Base-by-base conservation (phyloP, 2,888 invertebrate species). In the Syritta pipiens region DNA sequence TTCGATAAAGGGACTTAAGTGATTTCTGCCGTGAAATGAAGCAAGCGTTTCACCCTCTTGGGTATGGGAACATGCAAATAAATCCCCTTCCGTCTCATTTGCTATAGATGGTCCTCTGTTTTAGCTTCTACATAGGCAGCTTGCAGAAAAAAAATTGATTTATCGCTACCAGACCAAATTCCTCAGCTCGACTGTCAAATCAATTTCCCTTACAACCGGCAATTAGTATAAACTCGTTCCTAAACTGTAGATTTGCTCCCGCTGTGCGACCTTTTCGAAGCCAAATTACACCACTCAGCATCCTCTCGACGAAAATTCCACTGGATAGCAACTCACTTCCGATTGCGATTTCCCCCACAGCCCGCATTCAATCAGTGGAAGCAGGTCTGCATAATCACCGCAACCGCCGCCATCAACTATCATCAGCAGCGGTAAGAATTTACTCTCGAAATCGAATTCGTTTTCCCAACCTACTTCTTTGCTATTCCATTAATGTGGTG, bases 371-470 rank as follows among this genome's bases (percentile, higher is more conserved):
- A 69, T 68, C 68, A 69, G 26, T 26, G 26, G 19, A 22, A 62
- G 32, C 40, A 65, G 46, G 53, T 72, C 77, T 60, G 65, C 77
- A 77, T 72, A 72, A 72, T 72, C 76, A 44, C 71, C 65, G 72
- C 53, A 51, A 72, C 65, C 71, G 28, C 57, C 69, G 46, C 19
- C 76, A 5, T 9, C 17, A 9, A 6, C 37, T 17, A 35, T 30
- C 75, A 67, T 30, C 57, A 6, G n/a, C 40, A 46, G 4, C 32
- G 44, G 53, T 9, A 40, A 65, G 35, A 32, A 53, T 53, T 48
- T 48, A 22, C 24, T 30, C 35, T 60, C 49, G 49, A 69, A 59
- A 69, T 69, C 59, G 62, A 67, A 51, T 62, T 60, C 46, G 30
- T 35, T 79, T 55, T 74, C 51, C 71, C 65, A 62, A 57, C 71